Evolutionary conservation across 2,113 vertebrate species (phyloP).

Genomic region (Manacus vitellinus): DNA sequence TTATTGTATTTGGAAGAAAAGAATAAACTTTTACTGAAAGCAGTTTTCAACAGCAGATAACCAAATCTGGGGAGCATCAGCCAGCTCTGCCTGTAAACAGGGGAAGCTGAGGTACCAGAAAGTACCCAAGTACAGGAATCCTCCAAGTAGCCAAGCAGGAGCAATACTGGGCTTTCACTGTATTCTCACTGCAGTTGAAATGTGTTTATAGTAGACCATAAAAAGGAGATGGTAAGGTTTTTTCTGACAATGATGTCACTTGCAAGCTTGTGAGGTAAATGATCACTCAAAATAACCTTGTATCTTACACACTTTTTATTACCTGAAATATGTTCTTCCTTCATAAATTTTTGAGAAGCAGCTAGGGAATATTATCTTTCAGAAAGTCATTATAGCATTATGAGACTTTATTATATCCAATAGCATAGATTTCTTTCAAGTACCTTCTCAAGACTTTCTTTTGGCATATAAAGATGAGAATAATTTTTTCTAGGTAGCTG

Average conservation of each 20-base stretch:
- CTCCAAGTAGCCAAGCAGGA: not conserved
- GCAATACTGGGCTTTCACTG: not conserved
- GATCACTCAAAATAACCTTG: not conserved
- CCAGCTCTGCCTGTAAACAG: not conserved
- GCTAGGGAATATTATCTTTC: not conserved
- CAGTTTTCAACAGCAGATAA: not conserved
- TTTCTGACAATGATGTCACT: not conserved
- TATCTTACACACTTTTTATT: not conserved
- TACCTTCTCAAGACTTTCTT: not conserved
- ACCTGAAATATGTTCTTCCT: not conserved
- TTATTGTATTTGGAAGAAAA: not conserved
- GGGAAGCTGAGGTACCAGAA: not conserved
- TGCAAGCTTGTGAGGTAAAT: not conserved
- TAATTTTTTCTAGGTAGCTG: not conserved
- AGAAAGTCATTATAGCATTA: constrained; percentile 39
- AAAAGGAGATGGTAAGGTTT: not conserved
- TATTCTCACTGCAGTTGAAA: constrained; percentile 1
- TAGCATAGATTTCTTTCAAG: not conserved
- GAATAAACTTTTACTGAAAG: not conserved
- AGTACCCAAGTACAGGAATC: not conserved
- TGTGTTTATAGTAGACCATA: not conserved
- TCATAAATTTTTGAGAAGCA: constrained; percentile 35
- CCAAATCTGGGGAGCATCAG: not conserved
- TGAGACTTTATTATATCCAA: constrained; percentile 54
- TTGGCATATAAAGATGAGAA: not conserved